phyloP scores from a whole-genome alignment of 1,140 invertebrate species.

The Laupala kohalensis region DNA sequence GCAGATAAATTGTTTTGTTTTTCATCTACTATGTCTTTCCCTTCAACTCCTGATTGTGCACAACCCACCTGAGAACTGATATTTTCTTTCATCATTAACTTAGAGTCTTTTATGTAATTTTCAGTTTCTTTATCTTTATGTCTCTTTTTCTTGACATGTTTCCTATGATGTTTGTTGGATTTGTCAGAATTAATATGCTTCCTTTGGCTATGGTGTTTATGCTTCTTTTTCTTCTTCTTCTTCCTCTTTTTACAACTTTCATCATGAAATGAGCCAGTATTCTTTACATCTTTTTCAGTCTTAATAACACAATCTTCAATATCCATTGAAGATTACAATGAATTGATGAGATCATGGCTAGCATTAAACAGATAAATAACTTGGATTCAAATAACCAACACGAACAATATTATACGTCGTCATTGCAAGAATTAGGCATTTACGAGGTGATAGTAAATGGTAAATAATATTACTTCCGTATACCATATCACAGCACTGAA shows the following conservation, averaged over 20 bases:
- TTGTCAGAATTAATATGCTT: neutral
- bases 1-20: too few relatives aligned
- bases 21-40: neutral
- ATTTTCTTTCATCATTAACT: too few relatives aligned
- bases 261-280: neutral
- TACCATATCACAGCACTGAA: too few relatives aligned
- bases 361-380: too few relatives aligned
- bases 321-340: neutral
- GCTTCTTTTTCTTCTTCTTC: neutral
- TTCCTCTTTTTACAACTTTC: neutral
- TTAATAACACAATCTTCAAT: neutral
- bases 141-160: neutral
- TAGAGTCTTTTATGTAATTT: neutral
- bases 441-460: too few relatives aligned
- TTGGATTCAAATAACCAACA: too few relatives aligned
- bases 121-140: neutral
- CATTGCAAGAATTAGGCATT: too few relatives aligned
- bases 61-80: neutral
- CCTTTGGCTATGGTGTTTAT: neutral
- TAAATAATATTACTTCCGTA: too few relatives aligned
- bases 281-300: neutral
- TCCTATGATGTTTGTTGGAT: neutral
- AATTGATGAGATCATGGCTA: neutral
- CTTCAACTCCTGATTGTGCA: neutral
- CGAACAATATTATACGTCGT: too few relatives aligned